A percentile compares a stretch with the other conserved stretches of the same genome.
Evolutionary conservation across 2,797 vertebrate genomes (phyloP).

Genomic region (Salarias fasciatus): DNA sequence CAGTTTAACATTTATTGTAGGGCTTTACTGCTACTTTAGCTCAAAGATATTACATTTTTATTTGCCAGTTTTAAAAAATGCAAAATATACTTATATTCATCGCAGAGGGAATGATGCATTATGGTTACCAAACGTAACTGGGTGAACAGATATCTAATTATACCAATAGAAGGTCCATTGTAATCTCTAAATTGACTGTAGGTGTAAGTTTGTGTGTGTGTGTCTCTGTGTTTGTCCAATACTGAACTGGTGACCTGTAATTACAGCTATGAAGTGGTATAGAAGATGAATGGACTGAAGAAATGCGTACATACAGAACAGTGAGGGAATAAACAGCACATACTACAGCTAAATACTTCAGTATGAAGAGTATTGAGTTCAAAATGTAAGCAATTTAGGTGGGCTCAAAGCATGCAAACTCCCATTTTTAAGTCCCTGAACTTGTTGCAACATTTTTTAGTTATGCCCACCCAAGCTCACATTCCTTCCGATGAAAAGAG

Average conservation of each 20-base stretch:
- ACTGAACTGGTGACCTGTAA: no score
- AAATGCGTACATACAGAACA: not conserved
- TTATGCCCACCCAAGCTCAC: slow-evolving; percentile 1
- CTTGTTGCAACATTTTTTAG: slow-evolving; percentile 34
- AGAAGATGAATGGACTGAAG: not conserved
- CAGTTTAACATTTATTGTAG: not conserved
- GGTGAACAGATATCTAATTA: no score
- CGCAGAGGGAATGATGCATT: not conserved
- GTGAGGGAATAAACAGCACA: not conserved
- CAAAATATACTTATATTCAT: not conserved
- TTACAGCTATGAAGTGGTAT: not conserved
- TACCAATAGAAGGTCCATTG: no score
- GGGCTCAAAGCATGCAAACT: not conserved
- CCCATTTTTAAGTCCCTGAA: slow-evolving; percentile 24
- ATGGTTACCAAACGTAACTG: not conserved
- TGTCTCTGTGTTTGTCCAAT: no score
- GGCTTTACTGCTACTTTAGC: not conserved
- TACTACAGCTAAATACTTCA: slow-evolving; percentile 6
- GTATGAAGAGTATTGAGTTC: not conserved
- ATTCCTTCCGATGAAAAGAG: slow-evolving; percentile 24
- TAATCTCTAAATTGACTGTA: no score
- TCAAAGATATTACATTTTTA: not conserved
- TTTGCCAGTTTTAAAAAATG: not conserved
- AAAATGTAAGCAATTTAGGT: no score
- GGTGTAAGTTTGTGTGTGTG: no score